Conservation (phyloP, 2,888 invertebrate species). For the Melikaiella ostensackeni region DNA sequence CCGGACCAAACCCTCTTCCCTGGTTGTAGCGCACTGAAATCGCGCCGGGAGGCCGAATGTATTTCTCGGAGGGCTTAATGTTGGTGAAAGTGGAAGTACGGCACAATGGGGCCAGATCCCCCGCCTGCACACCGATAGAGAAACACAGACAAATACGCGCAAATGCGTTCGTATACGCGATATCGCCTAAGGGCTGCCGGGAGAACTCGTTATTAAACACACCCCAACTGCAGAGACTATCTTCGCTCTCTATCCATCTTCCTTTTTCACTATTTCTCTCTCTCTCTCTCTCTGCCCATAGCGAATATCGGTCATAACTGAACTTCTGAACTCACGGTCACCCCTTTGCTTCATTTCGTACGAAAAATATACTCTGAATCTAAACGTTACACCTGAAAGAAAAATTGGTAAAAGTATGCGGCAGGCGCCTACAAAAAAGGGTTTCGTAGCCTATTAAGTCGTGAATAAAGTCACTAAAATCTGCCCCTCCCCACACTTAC, state of each 20-base stretch:
- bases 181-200: conserved; percentile 30
- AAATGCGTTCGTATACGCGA: conserved; percentile 9
- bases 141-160: conserved; percentile 11
- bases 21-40: conserved; percentile 49
- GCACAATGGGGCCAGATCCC: conserved; percentile 49
- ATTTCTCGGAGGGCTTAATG: conserved; percentile 61
- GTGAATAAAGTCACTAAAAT: too few relatives aligned
- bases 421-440: too few relatives aligned
- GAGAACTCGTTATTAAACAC: conserved; percentile 54
- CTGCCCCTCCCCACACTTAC: too few relatives aligned
- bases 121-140: conserved; percentile 32
- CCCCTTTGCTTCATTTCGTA: neutral
- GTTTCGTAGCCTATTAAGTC: too few relatives aligned
- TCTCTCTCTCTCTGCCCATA: conserved; percentile 16
- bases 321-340: conserved; percentile 48
- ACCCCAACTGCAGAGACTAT: conserved; percentile 49
- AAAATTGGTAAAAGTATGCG: neutral
- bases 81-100: conserved; percentile 54
- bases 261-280: neutral
- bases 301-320: conserved; percentile 52
- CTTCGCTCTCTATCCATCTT: conserved; percentile 43
- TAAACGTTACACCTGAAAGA: neutral
- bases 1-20: conserved; percentile 26
- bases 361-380: neutral
- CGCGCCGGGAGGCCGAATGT: conserved; percentile 55